Evolutionary conservation across 2,888 invertebrate genomes (phyloP).

Genomic region (Nesidiocoris tenuis): DNA sequence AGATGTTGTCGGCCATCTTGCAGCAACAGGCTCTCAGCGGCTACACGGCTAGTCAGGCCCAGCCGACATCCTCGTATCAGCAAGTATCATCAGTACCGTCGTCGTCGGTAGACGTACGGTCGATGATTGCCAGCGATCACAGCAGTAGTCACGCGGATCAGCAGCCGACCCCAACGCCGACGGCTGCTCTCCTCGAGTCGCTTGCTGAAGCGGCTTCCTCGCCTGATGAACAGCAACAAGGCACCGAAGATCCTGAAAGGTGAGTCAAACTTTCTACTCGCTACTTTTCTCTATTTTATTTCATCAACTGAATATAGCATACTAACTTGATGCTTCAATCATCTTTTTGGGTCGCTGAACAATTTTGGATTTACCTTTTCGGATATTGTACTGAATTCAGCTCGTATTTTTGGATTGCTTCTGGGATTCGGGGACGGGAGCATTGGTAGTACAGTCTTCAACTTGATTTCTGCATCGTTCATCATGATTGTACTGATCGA

Average conservation of each 20-base stretch:
- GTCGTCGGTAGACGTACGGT: constrained; percentile 34
- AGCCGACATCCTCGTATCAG: not conserved
- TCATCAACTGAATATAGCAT: too few relatives aligned
- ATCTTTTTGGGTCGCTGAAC: too few relatives aligned
- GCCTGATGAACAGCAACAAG: constrained; percentile 54
- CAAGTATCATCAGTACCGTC: constrained; percentile 43
- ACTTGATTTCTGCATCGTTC: too few relatives aligned
- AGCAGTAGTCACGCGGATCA: not conserved
- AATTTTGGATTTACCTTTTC: too few relatives aligned
- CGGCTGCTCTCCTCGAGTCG: constrained; percentile 55
- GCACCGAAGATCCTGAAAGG: constrained; percentile 58
- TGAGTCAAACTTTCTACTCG: constrained; percentile 49
- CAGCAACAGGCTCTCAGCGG: constrained; percentile 42
- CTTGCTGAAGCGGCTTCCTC: constrained; percentile 56
- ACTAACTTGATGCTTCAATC: too few relatives aligned
- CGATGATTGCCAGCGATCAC: constrained; percentile 32
- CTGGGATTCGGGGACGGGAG: too few relatives aligned
- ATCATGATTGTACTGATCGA: too few relatives aligned
- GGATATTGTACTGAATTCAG: too few relatives aligned
- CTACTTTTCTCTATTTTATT: not conserved
- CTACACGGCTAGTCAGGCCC: constrained; percentile 34
- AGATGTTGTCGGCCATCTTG: constrained; percentile 37
- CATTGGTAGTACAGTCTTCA: too few relatives aligned
- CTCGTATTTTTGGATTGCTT: too few relatives aligned
- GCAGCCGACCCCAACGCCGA: constrained; percentile 39